phyloP scores from a whole-genome alignment of 2,888 invertebrate genomes.

The Drosophila diplacantha region DNA sequence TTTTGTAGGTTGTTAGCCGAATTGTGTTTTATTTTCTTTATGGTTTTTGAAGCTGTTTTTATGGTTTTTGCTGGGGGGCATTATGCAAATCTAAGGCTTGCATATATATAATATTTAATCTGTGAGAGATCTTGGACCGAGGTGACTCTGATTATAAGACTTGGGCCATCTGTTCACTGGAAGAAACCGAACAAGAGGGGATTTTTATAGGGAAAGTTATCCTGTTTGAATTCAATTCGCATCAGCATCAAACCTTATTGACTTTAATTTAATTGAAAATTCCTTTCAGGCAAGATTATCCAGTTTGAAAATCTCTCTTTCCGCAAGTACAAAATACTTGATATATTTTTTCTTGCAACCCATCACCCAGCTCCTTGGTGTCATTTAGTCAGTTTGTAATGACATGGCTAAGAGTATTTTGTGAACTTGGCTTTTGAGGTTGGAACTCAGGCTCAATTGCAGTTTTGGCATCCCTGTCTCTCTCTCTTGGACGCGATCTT shows the following conservation, averaged over 20 bases:
- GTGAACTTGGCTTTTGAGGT: constrained; percentile 47
- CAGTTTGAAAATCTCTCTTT: background rate
- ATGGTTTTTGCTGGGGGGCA: constrained; percentile 30
- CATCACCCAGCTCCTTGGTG: constrained; percentile 23
- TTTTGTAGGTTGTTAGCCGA: constrained; percentile 2
- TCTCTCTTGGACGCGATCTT: constrained; percentile 36
- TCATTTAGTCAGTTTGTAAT: constrained; percentile 69
- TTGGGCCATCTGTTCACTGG: background rate
- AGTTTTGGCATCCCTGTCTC: constrained; percentile 19
- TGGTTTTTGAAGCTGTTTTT: constrained; percentile 23
- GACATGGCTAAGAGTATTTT: constrained; percentile 69
- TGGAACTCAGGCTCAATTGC: constrained; percentile 24
- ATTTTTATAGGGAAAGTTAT: background rate
- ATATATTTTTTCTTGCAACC: background rate
- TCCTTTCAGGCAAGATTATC: background rate
- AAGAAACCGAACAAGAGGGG: background rate
- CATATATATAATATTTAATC: constrained; percentile 12
- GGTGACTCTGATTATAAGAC: background rate
- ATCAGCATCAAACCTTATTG: background rate
- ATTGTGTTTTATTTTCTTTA: constrained; percentile 25
- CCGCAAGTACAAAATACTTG: constrained; percentile 1
- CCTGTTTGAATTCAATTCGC: background rate
- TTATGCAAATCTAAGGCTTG: constrained; percentile 54
- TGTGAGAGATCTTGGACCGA: background rate
- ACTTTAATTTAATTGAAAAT: background rate